Evolutionary conservation across 2,797 vertebrate species (phyloP).

Genomic region (Enoplosus armatus): DNA sequence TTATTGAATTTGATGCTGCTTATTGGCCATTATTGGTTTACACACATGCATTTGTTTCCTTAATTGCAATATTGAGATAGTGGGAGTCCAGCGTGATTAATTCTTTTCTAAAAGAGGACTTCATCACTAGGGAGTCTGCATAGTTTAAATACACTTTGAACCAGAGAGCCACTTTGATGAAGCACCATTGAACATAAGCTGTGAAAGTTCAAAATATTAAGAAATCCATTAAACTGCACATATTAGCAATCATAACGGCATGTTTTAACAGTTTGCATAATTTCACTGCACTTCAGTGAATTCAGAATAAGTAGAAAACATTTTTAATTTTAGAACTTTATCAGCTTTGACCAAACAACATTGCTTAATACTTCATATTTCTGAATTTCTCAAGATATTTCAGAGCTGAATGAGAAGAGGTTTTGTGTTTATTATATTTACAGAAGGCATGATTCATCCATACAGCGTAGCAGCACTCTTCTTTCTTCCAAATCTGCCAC

Average conservation of each 20-base stretch:
- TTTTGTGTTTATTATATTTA: constrained; percentile 26
- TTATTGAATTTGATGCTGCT: constrained; percentile 64
- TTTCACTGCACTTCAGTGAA: constrained; percentile 41
- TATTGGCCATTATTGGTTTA: constrained; percentile 61
- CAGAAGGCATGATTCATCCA: constrained; percentile 7
- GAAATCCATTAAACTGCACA: constrained; percentile 43
- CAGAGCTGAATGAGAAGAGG: neutral
- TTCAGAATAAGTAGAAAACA: constrained; percentile 29
- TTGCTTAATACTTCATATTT: constrained; percentile 6
- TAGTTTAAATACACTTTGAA: constrained; percentile 46
- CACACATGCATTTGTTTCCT: constrained; percentile 61
- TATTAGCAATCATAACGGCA: constrained; percentile 34
- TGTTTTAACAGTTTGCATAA: constrained; percentile 33
- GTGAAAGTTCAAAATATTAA: constrained; percentile 30
- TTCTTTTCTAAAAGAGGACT: constrained; percentile 49
- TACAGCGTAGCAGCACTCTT: neutral
- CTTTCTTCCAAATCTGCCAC: neutral
- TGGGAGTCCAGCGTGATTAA: constrained; percentile 56
- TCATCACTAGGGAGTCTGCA: constrained; percentile 18
- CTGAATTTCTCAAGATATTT: constrained; percentile 14
- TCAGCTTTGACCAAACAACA: constrained; percentile 22
- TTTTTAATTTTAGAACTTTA: constrained; percentile 41
- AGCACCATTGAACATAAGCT: constrained; percentile 24
- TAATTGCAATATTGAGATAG: constrained; percentile 65
- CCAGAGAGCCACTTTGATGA: constrained; percentile 31